phyloP scores from a whole-genome alignment of 2,888 invertebrate species.

The Sinohyriopsis cumingii region DNA sequence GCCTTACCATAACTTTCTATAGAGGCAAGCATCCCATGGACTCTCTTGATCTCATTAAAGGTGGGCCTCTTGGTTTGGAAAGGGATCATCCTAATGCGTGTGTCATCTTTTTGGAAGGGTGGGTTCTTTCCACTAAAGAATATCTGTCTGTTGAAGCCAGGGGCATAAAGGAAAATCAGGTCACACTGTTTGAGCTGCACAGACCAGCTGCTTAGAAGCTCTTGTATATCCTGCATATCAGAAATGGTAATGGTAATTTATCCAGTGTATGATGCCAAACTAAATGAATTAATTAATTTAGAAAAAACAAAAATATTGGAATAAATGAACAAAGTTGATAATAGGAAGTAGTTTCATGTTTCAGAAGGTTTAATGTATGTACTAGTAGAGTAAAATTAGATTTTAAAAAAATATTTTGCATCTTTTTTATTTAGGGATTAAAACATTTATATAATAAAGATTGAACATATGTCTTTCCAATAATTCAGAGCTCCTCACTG shows the following conservation, averaged over 20 bases:
- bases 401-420: no score
- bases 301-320: no score
- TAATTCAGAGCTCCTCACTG: no score
- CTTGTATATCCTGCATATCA: constrained; percentile 81
- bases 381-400: no score
- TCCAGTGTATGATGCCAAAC: no score
- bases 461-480: no score
- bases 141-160: constrained; percentile 80
- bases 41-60: constrained; percentile 84
- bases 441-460: no score
- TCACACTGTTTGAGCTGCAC: constrained; percentile 79
- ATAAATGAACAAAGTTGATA: no score
- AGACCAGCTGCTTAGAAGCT: constrained; percentile 81
- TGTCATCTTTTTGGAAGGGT: constrained; percentile 74
- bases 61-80: constrained; percentile 88
- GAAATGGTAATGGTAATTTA: neutral
- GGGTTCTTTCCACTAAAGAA: constrained; percentile 84
- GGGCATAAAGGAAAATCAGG: constrained; percentile 84
- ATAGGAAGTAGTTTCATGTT: no score
- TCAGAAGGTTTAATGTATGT: no score
- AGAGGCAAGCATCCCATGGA: constrained; percentile 79
- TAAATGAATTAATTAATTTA: no score
- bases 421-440: no score
- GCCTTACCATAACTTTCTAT: constrained; percentile 62
- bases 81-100: constrained; percentile 76